phyloP scores from a whole-genome alignment of 2,113 vertebrate species.

The Entosphenus tridentatus region DNA sequence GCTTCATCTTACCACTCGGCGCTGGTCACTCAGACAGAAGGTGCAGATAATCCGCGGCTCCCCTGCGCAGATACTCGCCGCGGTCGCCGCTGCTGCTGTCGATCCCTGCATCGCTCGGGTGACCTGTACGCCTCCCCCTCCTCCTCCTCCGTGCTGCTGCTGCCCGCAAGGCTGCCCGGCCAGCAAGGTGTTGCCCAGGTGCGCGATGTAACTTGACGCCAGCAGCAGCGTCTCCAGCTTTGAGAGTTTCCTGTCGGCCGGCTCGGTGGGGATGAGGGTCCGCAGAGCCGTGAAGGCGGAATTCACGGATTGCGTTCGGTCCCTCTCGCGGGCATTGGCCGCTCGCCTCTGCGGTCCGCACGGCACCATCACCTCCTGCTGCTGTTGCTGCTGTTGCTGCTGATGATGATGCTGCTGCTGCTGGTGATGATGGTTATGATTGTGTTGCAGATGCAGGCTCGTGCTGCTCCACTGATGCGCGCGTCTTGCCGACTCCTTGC shows the following conservation, averaged over 20 bases:
- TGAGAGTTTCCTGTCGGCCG: conserved; percentile 67
- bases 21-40: conserved; percentile 94
- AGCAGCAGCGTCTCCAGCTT: conserved; percentile 72
- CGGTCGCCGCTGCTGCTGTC: conserved; percentile 11
- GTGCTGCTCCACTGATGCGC: no score
- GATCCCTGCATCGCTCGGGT: conserved; percentile 11
- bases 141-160: conserved; percentile 34
- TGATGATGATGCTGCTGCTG: no score
- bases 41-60: conserved; percentile 90
- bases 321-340: conserved; percentile 65
- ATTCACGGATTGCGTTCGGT: conserved; percentile 91
- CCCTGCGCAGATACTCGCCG: conserved; percentile 29
- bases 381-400: no score
- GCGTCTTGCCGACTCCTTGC: no score
- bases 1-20: conserved; percentile 46
- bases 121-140: neutral
- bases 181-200: conserved; percentile 64
- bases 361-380: neutral
- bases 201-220: conserved; percentile 80
- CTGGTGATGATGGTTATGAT: no score
- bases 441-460: no score
- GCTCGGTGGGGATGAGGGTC: conserved; percentile 86
- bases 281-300: conserved; percentile 74
- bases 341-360: conserved; percentile 43
- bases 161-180: conserved; percentile 51